Evolutionary conservation across 2,797 vertebrate genomes (phyloP), one percentile per base, ranked within the genome.

Genomic region (Iguana delicatissima): DNA sequence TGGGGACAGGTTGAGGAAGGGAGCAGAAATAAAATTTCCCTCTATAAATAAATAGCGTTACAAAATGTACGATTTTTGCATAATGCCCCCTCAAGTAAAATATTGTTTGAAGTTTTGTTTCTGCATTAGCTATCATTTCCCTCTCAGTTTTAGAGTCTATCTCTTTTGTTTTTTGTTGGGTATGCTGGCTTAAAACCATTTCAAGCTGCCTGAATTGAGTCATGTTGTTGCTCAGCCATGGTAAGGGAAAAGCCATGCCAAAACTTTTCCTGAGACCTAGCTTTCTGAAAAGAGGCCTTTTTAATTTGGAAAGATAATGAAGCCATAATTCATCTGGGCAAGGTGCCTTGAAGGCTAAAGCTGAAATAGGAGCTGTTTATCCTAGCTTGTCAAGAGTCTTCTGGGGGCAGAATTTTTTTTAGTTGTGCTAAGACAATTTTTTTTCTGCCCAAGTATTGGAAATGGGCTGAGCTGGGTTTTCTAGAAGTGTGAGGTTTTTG

Each of bases 351-450:
- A 79, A 89, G 93, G 82, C 93, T 92, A 87, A 86, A 80, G 9
- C 42, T 92, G 87, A 86, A 93, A 89, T 81, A 9, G 92, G 81
- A 87, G 32, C 92, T 74, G 32, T 87, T 91, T 92, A 87, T 64
- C 91, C 69, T 85, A 35, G 0, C 32, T 69, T 72, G 50, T 72
- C 38, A 14, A 1, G 73, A 55, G 86, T 46, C 10, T 74, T 80
- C 69, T 85, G 64, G 69, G 55, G 90, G 85, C 67, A 87, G 67
- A 77, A 16, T 35, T 73, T n/a, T 32, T 52, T 52, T 69, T 24
- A 62, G 90, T 89, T 82, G 24, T 1, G 42, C 4, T 10, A 1
- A 0, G 6, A 32, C 0, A 0, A 2, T 84, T 9, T 91, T 42
- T 42, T 92, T 52, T 29, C n/a, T 24, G 12, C 50, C 35, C 67